Base-by-base conservation (phyloP, 2,113 vertebrate genomes). In the Hypomesus transpacificus region DNA sequence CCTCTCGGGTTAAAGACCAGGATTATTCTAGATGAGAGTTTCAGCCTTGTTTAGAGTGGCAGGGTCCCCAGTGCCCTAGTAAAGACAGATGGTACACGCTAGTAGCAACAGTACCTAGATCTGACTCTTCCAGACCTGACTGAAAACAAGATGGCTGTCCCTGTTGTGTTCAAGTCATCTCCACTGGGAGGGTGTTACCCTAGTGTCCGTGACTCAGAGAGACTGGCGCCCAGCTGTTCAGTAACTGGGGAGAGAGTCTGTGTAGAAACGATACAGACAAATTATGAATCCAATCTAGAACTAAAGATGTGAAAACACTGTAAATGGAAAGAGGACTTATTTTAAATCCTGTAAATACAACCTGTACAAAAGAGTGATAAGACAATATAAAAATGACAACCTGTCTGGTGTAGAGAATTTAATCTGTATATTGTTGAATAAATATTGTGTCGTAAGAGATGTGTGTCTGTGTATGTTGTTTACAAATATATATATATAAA, bases 281-380 rank as follows among this genome's bases (percentile, higher is more conserved):
- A 65, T 18, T 69, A 80, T 73, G 73, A 76, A 76, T 78, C 83
- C 57, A 68, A 71, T 77, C 62, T 57, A 70, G 59, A 80, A 82
- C 80, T 82, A 80, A 86, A 93, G 89, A 94, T 93, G 94, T 95
- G 93, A 95, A 93, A 59, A 57, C 89, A 87, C 89, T 96, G 94
- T 96, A 97, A 94, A 95, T 84, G 84, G 84, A 94, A 92, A 93
- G 83, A 90, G 80, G 92, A 93, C 92, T 94, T 96, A 96, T 97
- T 97, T 97, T 95, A 96, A 94, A 93, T 90, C 85, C 85, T 98
- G 94, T 98, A 98, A 94, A 98, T 97, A 96, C 84, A 76, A 92
- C 88, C 92, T 98, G 94, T 96, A 96, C 90, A 97, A 96, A 95
- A 90, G 69, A 75, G 72, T 76, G 53, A 89, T 80, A 84, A 88